Conservation (phyloP, 2,113 vertebrate species). For the Delphinapterus leucas region DNA sequence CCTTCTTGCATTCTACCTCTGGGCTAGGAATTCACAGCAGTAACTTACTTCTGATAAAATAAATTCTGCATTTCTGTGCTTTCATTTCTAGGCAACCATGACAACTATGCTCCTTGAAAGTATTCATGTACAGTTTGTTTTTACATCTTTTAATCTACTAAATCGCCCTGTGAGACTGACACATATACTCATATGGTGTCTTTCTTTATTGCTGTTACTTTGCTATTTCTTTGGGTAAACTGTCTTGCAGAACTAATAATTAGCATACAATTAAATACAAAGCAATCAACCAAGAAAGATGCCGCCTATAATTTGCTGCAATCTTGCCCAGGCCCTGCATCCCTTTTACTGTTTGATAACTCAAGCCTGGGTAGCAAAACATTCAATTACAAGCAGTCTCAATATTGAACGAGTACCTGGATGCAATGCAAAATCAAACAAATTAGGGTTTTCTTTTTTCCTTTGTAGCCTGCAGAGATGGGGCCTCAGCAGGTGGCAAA, state of each 20-base stretch:
- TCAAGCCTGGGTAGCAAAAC: not conserved
- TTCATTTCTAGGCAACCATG: not conserved
- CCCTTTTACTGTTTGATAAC: slow-evolving; percentile 27
- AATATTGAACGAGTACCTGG: slow-evolving; percentile 35
- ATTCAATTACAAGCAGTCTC: slow-evolving; percentile 30
- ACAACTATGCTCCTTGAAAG: not conserved
- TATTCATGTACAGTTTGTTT: not conserved
- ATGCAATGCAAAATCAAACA: not conserved
- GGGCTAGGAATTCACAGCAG: no score
- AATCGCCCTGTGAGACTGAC: slow-evolving; percentile 32
- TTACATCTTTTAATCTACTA: slow-evolving; percentile 45
- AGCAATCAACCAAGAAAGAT: slow-evolving; percentile 51
- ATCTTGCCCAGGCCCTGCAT: not conserved
- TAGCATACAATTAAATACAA: slow-evolving; percentile 61
- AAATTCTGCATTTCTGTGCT: not conserved
- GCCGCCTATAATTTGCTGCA: slow-evolving; percentile 46
- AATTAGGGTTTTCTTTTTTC: not conserved
- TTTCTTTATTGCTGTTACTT: slow-evolving; percentile 2
- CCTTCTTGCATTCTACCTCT: not conserved
- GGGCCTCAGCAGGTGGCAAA: not conserved
- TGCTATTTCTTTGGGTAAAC: slow-evolving; percentile 26
- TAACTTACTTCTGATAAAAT: not conserved
- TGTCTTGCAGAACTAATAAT: slow-evolving; percentile 58
- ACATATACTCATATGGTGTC: not conserved
- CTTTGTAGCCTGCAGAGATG: not conserved